Conservation (phyloP, 1,140 invertebrate genomes). For the Rhynchophorus ferrugineus region DNA sequence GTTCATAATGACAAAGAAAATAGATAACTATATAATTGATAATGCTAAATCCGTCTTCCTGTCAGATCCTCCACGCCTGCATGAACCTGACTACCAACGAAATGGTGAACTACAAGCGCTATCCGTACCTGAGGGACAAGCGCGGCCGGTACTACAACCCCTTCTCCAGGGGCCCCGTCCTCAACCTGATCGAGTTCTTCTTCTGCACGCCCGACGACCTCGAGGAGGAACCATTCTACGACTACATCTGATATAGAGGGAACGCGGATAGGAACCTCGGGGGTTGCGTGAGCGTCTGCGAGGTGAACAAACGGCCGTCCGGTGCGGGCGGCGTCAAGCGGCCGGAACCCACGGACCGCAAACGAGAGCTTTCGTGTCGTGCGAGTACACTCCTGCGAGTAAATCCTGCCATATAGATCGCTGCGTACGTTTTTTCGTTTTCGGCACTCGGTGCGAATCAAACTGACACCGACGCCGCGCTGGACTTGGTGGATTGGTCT, state of each 20-base stretch:
- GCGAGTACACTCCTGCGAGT: too few relatives aligned
- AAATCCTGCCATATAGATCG: too few relatives aligned
- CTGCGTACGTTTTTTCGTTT: too few relatives aligned
- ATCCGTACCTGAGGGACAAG: conserved; percentile 79
- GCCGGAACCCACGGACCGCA: neutral
- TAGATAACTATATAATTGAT: too few relatives aligned
- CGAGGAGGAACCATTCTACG: conserved; percentile 57
- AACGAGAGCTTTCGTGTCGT: conserved; percentile 1
- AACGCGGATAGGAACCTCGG: neutral
- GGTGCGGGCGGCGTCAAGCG: neutral
- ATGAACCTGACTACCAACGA: conserved; percentile 92
- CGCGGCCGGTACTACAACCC: conserved; percentile 82
- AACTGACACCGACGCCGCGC: too few relatives aligned
- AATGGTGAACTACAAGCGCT: conserved; percentile 87
- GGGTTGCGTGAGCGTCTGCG: conserved; percentile 3
- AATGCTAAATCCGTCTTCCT: too few relatives aligned
- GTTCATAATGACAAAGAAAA: too few relatives aligned
- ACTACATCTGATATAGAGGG: conserved; percentile 35
- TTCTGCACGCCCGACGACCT: conserved; percentile 69
- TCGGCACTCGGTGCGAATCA: too few relatives aligned
- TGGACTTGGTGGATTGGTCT: too few relatives aligned
- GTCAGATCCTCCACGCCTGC: conserved; percentile 74
- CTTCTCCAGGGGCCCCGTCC: conserved; percentile 75
- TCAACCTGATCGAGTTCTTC: conserved; percentile 86
- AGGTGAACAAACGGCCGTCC: neutral